Evolutionary conservation across 2,113 vertebrate species (phyloP), one percentile per base, ranked within the genome.

Genomic region (Melanostigma gelatinosum): DNA sequence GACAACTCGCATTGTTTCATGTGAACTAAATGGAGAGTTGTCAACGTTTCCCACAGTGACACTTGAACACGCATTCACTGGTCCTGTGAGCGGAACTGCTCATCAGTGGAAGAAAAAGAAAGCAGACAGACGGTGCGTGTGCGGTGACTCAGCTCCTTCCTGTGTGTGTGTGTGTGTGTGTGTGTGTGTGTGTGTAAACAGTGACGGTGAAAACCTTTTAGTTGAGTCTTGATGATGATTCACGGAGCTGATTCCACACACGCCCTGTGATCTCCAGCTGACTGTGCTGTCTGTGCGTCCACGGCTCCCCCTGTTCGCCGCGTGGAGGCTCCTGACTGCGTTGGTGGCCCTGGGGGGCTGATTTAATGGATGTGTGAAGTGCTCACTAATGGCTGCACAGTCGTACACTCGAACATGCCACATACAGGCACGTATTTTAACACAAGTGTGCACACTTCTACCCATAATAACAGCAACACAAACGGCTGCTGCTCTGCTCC

Each of bases 41-140:
- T 69, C 27, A 32, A 15, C 66, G 27, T 66, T 11, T 16, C 48
- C 58, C 16, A 15, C 24, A 54, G 72, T 48, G 55, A 66, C 18
- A 67, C 75, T 70, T 65, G 40, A 58, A 66, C 71, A 67, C 0
- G 20, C 34, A 42, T 76, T 48, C 68, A 29, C 36, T 67, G 55
- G 44, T 71, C 61, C 63, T 77, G 50, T 80, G 67, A 82, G 84
- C 84, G 73, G 73, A 71, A 76, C 57, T 38, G 40, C 83, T 83
- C 78, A 86, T 80, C 87, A 85, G 62, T 29, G 42, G 46, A 46
- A 42, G 40, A 42, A 12, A 42, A 4, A 42, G 24, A 61, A 79
- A 76, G 70, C 79, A 82, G 83, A 82, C 78, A 90, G 84, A 80
- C 69, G 12, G 88, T 90, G 84, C 72, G 84, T 27, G 85, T 85